These are phyloP conservation scores for Notothenia coriiceps DNA, from an alignment of 2,113 vertebrate genomes.

Conservation along the genomic window DNA sequence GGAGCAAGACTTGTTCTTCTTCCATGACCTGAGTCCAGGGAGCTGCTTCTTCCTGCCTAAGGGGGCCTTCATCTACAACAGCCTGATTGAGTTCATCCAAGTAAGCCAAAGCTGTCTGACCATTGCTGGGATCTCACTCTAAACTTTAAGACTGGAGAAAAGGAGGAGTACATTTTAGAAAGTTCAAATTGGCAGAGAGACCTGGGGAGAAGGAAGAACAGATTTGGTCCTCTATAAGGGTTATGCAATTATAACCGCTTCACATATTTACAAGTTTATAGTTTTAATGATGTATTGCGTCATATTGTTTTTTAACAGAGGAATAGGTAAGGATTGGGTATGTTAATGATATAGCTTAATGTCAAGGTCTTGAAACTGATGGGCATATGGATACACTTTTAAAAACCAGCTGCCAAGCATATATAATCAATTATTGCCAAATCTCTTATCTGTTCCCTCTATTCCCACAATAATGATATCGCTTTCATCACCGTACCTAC, in stretches of 20 bases:
- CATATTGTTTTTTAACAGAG: background rate
- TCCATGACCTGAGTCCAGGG: constrained; percentile 97
- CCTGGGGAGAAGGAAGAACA: background rate
- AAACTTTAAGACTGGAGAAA: constrained; percentile 8
- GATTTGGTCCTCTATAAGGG: background rate
- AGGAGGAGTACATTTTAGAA: constrained; percentile 3
- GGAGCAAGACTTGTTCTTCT: constrained; percentile 99
- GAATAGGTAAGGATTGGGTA: background rate
- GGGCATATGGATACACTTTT: too few species aligned
- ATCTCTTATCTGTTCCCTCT: background rate
- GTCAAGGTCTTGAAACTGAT: background rate
- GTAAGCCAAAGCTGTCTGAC: constrained; percentile 81
- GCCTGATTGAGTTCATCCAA: constrained; percentile 92
- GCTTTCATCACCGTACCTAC: too few species aligned
- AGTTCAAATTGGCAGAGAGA: constrained; percentile 19
- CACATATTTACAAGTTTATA: background rate
- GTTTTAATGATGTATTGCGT: background rate
- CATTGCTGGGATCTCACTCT: constrained; percentile 28
- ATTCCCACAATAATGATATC: background rate
- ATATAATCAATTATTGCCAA: too few species aligned
- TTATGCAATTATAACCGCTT: background rate
- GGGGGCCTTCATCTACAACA: constrained; percentile 95
- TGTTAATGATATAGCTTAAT: background rate
- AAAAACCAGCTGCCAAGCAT: too few species aligned
- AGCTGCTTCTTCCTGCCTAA: constrained; percentile 99